Percentiles rank a stretch among this genome's conserved stretches.
phyloP scores from a whole-genome alignment of 2,888 invertebrate species.

The Pandemis cinnamomeana region DNA sequence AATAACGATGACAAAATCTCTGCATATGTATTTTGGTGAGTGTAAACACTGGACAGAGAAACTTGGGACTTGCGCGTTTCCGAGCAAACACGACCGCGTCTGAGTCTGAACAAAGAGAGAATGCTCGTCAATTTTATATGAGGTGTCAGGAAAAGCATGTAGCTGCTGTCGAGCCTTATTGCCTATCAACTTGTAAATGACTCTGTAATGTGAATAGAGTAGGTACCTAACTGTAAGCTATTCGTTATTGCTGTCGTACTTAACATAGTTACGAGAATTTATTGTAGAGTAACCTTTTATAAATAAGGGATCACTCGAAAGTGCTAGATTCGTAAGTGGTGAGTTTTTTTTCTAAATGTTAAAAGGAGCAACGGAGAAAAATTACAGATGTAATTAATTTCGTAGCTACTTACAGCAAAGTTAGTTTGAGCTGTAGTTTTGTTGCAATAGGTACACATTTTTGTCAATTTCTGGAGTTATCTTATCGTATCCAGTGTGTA shows the following conservation, averaged over 20 bases:
- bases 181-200: conserved; percentile 2
- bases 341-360: too few relatives aligned
- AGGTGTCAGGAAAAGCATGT: background rate
- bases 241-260: background rate
- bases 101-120: conserved; percentile 30
- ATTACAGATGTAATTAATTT: too few relatives aligned
- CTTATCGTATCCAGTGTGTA: too few relatives aligned
- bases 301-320: background rate
- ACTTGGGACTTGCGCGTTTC: conserved; percentile 32
- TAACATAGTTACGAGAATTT: background rate
- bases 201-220: background rate
- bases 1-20: conserved; percentile 33
- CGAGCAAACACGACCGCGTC: conserved; percentile 18
- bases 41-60: conserved; percentile 22
- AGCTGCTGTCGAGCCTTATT: background rate
- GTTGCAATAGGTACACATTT: too few relatives aligned
- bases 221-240: background rate
- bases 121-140: conserved; percentile 20
- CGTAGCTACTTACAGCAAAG: too few relatives aligned
- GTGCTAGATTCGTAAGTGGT: too few relatives aligned
- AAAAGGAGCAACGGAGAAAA: too few relatives aligned
- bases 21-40: conserved; percentile 34
- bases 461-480: too few relatives aligned
- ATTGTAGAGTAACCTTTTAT: background rate
- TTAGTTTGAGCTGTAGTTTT: too few relatives aligned